These are phyloP conservation scores for Origma solitaria DNA, from an alignment of 2,113 vertebrate genomes.

Conservation along the genomic window DNA sequence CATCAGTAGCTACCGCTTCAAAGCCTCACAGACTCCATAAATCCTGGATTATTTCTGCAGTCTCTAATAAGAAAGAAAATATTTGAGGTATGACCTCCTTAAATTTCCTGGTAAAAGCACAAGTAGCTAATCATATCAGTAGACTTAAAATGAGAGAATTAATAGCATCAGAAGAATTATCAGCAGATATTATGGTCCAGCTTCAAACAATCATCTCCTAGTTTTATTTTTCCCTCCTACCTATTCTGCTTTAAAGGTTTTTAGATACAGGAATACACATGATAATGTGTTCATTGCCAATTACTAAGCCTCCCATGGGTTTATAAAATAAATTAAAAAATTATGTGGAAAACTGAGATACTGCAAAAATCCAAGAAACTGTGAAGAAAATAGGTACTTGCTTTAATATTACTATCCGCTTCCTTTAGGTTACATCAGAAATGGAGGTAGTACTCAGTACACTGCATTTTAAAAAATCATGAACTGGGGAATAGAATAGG, in stretches of 20 bases:
- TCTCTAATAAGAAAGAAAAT: background rate
- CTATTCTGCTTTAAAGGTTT: background rate
- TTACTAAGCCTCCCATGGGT: background rate
- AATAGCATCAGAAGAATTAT: background rate
- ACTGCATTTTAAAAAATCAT: accelerated
- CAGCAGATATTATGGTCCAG: background rate
- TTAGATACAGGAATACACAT: background rate
- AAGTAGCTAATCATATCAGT: background rate
- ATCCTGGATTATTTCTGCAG: background rate
- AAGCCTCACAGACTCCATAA: background rate
- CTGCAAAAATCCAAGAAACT: background rate
- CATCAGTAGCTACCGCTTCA: background rate
- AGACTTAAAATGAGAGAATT: background rate
- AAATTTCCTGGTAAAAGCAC: background rate
- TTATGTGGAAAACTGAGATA: background rate
- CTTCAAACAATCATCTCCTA: background rate
- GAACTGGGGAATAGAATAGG: background rate
- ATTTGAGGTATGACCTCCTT: background rate
- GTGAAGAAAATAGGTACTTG: background rate
- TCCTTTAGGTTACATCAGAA: background rate
- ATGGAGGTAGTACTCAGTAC: background rate
- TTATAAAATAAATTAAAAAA: background rate
- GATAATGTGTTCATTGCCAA: background rate
- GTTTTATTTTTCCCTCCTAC: background rate
- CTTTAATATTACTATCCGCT: background rate